Conservation (phyloP, 30 jellyfish, hydroid and myxozoan species). For the Aurelia sp. region DNA sequence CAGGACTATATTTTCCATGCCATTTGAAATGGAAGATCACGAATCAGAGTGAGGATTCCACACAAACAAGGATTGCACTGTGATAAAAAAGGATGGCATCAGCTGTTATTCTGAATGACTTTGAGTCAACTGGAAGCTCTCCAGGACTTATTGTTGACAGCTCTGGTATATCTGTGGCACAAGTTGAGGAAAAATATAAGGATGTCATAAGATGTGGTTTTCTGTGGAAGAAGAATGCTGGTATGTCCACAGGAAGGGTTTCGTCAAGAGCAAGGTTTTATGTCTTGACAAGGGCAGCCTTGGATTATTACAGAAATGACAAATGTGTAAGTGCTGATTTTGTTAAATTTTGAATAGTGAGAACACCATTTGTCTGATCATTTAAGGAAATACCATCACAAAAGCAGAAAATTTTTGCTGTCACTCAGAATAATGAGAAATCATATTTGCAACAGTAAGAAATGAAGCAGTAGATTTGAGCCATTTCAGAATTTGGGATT, state of each 20-base stretch:
- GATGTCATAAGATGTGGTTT: slow-evolving; percentile 61
- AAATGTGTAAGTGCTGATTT: slow-evolving; percentile 70
- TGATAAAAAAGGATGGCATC: slow-evolving; percentile 24
- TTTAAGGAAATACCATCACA: too few species aligned
- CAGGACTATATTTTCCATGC: too few species aligned
- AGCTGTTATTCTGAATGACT: slow-evolving; percentile 25
- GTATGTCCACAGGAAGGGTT: slow-evolving; percentile 24
- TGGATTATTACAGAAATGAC: slow-evolving; percentile 80
- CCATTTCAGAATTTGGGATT: too few species aligned
- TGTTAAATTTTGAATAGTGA: neutral
- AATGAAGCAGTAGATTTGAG: too few species aligned
- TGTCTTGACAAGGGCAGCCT: slow-evolving; percentile 69
- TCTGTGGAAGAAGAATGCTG: slow-evolving; percentile 67
- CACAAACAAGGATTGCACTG: too few species aligned
- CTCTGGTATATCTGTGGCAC: slow-evolving; percentile 38
- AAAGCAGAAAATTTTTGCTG: too few species aligned
- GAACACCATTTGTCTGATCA: neutral
- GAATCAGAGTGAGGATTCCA: too few species aligned
- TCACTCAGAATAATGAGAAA: too few species aligned
- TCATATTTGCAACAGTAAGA: too few species aligned
- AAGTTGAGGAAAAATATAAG: slow-evolving; percentile 19
- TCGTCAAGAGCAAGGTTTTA: slow-evolving; percentile 65
- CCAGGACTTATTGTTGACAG: slow-evolving; percentile 48
- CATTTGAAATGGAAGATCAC: too few species aligned
- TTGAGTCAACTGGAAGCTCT: slow-evolving; percentile 22